Evolutionary conservation across 2,888 invertebrate species (phyloP), one percentile per base, ranked within the genome.

Genomic region (Sisyra nigra): DNA sequence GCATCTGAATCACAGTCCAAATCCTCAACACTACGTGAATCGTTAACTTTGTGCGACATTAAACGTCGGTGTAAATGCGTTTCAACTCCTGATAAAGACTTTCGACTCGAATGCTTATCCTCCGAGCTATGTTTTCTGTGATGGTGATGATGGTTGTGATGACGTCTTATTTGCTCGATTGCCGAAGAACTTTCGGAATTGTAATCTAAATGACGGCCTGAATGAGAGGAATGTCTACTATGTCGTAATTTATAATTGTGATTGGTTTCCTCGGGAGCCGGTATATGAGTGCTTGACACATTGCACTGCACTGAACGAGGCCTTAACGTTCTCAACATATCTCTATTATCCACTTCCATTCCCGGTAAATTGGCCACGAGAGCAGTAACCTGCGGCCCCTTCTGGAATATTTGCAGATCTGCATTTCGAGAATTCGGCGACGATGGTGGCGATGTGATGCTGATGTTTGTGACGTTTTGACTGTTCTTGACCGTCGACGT

Each of bases 381-480:
- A 0, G 83, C 76, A 2, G 82, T 83, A 18, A 84, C 79, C 55
- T 75, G 64, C 42, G 71, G 67, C 55, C 74, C 70, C 48, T 49
- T 30, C 46, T 44, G 40, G 19, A 34, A 41, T 5, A 41, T 31
- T 34, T 41, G 41, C 24, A 41, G 18, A 11, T 44, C 34, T 5
- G 37, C n/a, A n/a, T 17, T 30, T 1, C 39, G 44, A 40, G 35
- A 42, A 24, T 24, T 24, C 17, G 48, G 50, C 10, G 33, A 52
- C 44, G 58, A 58, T 8, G 68, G 66, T 47, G 73, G 74, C 7
- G 76, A 67, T 9, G 74, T 75, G 51, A 80, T 80, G 57, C 71
- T 80, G 42, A 80, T 80, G 56, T 77, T 78, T 19, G 80, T 80
- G 9, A 80, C 72, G 55, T 80, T 80, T 57, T 69, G 71, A 51